phyloP scores from a whole-genome alignment of 2,113 vertebrate species.

The Steatornis caripensis region DNA sequence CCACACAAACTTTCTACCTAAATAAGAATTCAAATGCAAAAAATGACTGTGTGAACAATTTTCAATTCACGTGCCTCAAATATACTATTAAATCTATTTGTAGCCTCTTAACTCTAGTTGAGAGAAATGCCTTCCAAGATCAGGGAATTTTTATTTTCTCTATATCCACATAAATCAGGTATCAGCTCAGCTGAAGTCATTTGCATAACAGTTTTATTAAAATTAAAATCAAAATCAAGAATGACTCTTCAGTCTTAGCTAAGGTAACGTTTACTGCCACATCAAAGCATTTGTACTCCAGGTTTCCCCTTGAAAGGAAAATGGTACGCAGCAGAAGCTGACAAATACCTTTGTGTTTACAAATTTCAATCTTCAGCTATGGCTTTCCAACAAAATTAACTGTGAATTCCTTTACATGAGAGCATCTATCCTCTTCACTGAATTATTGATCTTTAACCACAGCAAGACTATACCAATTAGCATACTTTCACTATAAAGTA shows the following conservation, averaged over 20 bases:
- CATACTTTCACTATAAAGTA: not conserved
- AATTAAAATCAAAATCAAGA: not conserved
- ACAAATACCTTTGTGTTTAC: conserved; percentile 12
- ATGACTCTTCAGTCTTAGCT: not conserved
- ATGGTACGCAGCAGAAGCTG: not conserved
- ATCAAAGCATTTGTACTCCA: not conserved
- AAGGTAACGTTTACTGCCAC: not conserved
- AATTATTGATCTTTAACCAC: conserved; percentile 43
- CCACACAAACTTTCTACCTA: not conserved
- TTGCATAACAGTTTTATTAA: not conserved
- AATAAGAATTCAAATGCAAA: not conserved
- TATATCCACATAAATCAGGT: not conserved
- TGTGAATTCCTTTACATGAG: conserved; percentile 4
- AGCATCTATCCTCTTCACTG: conserved; percentile 23
- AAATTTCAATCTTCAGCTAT: not conserved
- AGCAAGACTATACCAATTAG: conserved; percentile 12
- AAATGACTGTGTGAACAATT: not conserved
- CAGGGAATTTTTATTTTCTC: not conserved
- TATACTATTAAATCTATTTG: not conserved
- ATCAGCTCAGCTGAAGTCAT: not conserved
- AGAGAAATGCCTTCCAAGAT: not conserved
- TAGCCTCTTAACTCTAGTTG: not conserved
- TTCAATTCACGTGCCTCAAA: not conserved
- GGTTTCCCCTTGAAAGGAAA: not conserved
- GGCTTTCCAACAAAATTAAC: conserved; percentile 6